phyloP scores from a whole-genome alignment of 1,140 invertebrate genomes.

The Schlechtendalia chinensis region DNA sequence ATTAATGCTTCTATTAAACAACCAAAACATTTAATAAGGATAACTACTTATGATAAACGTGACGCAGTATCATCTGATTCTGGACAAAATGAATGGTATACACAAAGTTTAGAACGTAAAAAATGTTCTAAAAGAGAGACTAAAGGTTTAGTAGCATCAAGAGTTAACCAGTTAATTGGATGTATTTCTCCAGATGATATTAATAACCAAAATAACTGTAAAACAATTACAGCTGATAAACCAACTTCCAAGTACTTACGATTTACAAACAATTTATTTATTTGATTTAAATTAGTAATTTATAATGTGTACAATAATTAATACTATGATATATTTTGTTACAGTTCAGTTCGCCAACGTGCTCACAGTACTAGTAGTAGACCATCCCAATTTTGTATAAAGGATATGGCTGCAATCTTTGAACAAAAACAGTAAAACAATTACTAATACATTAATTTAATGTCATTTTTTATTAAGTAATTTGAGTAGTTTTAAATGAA shows the following conservation, averaged over 20 bases:
- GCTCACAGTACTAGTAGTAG: slow-evolving; percentile 51
- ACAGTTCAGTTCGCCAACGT: slow-evolving; percentile 50
- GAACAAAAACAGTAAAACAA: slow-evolving; percentile 58
- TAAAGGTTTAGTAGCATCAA: slow-evolving; percentile 25
- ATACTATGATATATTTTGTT: slow-evolving; percentile 35
- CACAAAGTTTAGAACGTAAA: slow-evolving; percentile 43
- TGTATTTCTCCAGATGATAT: slow-evolving; percentile 13
- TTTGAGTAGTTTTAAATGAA: neutral
- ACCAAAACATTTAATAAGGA: slow-evolving; percentile 30
- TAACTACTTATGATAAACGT: slow-evolving; percentile 33
- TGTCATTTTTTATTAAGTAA: neutral
- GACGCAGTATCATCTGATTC: neutral
- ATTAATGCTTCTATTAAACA: slow-evolving; percentile 12
- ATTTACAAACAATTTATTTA: neutral
- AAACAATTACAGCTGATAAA: slow-evolving; percentile 51
- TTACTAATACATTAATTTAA: slow-evolving; percentile 1
- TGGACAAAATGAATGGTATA: slow-evolving; percentile 36
- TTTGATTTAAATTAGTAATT: neutral
- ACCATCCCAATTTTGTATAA: slow-evolving; percentile 69
- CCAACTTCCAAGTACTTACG: neutral
- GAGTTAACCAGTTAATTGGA: slow-evolving; percentile 39
- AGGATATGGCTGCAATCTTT: slow-evolving; percentile 76
- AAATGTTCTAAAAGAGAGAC: slow-evolving; percentile 9
- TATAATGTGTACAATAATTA: neutral
- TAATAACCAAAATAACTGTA: slow-evolving; percentile 53